These are phyloP conservation scores for Marcusenius ussheri DNA, from an alignment of 2,113 vertebrate species.

Conservation along the genomic window DNA sequence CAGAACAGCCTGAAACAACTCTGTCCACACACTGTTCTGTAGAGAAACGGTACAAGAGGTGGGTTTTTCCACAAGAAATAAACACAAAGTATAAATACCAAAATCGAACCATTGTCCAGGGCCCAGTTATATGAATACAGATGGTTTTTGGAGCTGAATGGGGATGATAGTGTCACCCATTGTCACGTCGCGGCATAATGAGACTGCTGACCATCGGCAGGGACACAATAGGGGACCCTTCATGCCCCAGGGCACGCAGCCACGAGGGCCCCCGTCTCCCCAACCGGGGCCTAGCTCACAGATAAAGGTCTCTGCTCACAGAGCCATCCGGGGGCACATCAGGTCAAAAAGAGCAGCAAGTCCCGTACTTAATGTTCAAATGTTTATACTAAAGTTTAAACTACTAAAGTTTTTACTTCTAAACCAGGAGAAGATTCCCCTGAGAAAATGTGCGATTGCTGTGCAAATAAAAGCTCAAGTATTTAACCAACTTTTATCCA, in stretches of 20 bases:
- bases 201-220: neutral
- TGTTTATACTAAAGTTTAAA: neutral
- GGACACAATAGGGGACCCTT: neutral
- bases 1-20: neutral
- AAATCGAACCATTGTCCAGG: neutral
- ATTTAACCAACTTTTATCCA: neutral
- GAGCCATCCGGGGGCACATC: neutral
- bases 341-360: neutral
- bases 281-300: neutral
- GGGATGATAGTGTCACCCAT: neutral
- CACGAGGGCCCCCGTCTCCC: neutral
- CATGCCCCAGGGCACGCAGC: neutral
- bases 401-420: too few species aligned
- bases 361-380: neutral
- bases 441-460: neutral
- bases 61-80: neutral
- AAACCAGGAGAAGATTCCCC: neutral
- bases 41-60: neutral
- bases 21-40: neutral
- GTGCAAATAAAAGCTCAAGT: neutral
- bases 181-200: slow-evolving; percentile 4
- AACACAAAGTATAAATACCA: neutral
- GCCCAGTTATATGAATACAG: neutral
- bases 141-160: neutral
- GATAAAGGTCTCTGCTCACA: neutral